phyloP scores from a whole-genome alignment of 2,113 vertebrate genomes.

The Ivindomyrus marchei region DNA sequence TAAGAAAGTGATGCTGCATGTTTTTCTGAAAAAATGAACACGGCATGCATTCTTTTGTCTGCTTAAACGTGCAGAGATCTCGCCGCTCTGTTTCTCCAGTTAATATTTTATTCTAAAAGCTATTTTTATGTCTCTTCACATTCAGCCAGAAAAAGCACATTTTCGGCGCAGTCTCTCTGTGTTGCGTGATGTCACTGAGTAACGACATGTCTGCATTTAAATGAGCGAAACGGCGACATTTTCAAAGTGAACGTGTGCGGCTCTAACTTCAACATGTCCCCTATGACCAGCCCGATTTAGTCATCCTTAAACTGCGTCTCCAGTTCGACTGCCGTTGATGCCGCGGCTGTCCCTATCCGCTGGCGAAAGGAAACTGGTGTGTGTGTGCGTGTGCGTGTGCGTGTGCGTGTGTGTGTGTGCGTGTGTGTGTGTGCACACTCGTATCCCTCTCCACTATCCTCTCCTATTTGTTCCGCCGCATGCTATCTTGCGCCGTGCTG shows the following conservation, averaged over 20 bases:
- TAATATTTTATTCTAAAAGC: not conserved
- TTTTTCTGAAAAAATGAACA: not conserved
- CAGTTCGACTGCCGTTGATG: not conserved
- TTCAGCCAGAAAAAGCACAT: not conserved
- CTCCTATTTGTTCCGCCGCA: not conserved
- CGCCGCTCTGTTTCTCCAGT: not conserved
- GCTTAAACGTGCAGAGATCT: not conserved
- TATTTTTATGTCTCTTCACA: not conserved
- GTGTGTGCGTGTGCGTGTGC: not conserved
- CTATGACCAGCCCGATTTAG: not conserved
- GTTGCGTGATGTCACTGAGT: not conserved
- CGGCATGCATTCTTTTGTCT: not conserved
- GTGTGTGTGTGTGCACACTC: not conserved
- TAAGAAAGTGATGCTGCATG: not conserved
- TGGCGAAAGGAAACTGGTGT: slow-evolving; percentile 5
- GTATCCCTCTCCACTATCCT: not conserved
- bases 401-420: not conserved
- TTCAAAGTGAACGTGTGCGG: not conserved
- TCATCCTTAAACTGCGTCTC: not conserved
- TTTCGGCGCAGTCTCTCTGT: not conserved
- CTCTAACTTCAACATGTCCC: not conserved
- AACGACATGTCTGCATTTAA: not conserved
- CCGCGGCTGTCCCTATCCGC: not conserved
- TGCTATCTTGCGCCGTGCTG: not conserved
- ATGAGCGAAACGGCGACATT: not conserved